Base-by-base conservation (phyloP, 2,888 invertebrate genomes). In the Zygothrica quintamaculata region DNA sequence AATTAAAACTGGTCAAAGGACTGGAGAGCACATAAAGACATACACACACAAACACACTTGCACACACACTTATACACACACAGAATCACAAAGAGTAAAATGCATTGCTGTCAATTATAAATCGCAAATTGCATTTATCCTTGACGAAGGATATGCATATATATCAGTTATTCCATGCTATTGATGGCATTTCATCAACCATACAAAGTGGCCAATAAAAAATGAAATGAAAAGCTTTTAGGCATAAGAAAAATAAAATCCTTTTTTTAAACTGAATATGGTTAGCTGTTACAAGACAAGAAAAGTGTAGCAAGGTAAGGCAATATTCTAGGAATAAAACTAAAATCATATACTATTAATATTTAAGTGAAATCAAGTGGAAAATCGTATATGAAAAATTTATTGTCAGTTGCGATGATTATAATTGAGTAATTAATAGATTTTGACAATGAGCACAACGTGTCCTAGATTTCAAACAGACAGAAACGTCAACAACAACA, bases 391-490 rank as follows among this genome's bases (percentile, higher is more conserved):
- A 11, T 37, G 16, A 16, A 52, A 29, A 40, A 50, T 64, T 64
- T 65, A 65, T 48, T 65, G 65, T 62, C 65, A 65, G 39, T 48
- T 18, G 37, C 22, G 33, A 13, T 51, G 22, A 58, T 39, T 65
- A 29, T 53, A 43, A 53, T 66, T 66, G 59, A 66, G 52, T 50
- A 60, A 60, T 60, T 51, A 53, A 66, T 47, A 55, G 68, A 69
- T 69, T 33, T 47, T 51, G n/a, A n/a, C 53, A 51, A 22, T 46
- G 65, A 46, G 59, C 15, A 37, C 68, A 36, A 44, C 44, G 62
- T 82, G 79, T 74, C 84, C 77, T 66, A 79, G 80, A 64, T 79
- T 71, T n/a, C n/a, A n/a, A n/a, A n/a, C n/a, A n/a, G n/a, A n/a
- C n/a, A n/a, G n/a, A n/a, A n/a, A n/a, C n/a, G n/a, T n/a, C n/a